Percentiles rank a stretch among this genome's conserved stretches.
Conservation (phyloP, 2,888 invertebrate species). For the Lobophora halterata region DNA sequence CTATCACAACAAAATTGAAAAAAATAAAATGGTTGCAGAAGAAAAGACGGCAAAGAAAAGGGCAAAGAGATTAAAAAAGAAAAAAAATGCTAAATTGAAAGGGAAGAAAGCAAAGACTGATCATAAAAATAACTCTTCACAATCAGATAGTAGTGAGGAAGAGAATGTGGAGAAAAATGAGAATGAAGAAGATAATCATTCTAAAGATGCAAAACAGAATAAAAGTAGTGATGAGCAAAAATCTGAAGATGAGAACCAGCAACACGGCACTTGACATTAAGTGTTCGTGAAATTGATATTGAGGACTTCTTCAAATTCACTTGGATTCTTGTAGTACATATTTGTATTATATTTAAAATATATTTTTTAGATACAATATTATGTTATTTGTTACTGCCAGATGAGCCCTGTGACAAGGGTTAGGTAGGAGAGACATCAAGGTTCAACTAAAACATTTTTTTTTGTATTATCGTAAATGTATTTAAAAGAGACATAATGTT, state of each 20-base stretch:
- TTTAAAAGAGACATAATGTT: constrained; percentile 43
- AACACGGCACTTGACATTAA: too few relatives aligned
- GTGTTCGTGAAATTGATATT: constrained; percentile 21
- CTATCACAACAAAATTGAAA: constrained; percentile 89
- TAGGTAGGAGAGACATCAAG: constrained; percentile 9
- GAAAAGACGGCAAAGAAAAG: constrained; percentile 94
- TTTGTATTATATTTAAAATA: too few relatives aligned
- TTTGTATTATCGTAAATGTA: constrained; percentile 29
- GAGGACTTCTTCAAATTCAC: too few relatives aligned
- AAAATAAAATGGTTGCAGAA: constrained; percentile 86
- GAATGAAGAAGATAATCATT: constrained; percentile 10
- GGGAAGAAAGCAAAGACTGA: constrained; percentile 63
- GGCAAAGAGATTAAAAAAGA: constrained; percentile 91
- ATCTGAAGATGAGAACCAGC: not conserved
- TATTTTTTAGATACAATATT: too few relatives aligned
- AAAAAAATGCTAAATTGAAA: constrained; percentile 70
- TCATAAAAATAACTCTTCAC: constrained; percentile 42
- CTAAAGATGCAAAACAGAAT: constrained; percentile 29
- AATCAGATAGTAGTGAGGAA: constrained; percentile 53
- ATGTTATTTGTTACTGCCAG: too few relatives aligned
- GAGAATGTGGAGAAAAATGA: constrained; percentile 42
- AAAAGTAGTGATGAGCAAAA: constrained; percentile 34
- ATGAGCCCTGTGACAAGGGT: too few relatives aligned
- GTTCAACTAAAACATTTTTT: constrained; percentile 5
- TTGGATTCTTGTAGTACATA: too few relatives aligned